Evolutionary conservation across 2,888 invertebrate species (phyloP).

Genomic region (Girardia tigrina): DNA sequence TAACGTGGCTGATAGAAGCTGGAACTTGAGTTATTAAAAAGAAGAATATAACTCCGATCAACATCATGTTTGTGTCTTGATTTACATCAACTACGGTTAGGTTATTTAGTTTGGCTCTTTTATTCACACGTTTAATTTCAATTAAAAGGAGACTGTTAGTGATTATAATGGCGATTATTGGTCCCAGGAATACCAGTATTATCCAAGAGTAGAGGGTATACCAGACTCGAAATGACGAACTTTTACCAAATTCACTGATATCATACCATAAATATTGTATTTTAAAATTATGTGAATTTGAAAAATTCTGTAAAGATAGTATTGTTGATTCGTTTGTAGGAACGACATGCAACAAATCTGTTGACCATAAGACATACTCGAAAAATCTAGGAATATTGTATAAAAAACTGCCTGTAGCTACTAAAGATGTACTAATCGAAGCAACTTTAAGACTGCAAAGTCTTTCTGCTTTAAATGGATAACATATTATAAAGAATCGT

Average conservation of each 20-base stretch:
- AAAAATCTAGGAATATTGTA: slow-evolving; percentile 23
- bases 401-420: not conserved
- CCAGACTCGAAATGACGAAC: slow-evolving; percentile 35
- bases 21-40: not conserved
- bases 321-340: not conserved
- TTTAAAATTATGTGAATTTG: not conserved
- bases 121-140: not conserved
- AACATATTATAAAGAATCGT: not conserved
- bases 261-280: slow-evolving; percentile 15
- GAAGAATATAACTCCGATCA: slow-evolving; percentile 10
- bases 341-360: not conserved
- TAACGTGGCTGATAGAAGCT: not conserved
- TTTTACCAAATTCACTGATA: slow-evolving; percentile 34
- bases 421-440: not conserved
- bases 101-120: not conserved
- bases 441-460: not conserved
- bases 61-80: slow-evolving; percentile 7
- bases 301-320: not conserved
- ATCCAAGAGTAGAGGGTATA: slow-evolving; percentile 19
- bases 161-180: not conserved
- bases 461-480: slow-evolving; percentile 5
- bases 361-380: not conserved
- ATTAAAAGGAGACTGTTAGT: not conserved
- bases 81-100: not conserved
- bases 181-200: not conserved